Evolutionary conservation across 2,888 invertebrate species (phyloP).

Genomic region (Cerastis leucographa): DNA sequence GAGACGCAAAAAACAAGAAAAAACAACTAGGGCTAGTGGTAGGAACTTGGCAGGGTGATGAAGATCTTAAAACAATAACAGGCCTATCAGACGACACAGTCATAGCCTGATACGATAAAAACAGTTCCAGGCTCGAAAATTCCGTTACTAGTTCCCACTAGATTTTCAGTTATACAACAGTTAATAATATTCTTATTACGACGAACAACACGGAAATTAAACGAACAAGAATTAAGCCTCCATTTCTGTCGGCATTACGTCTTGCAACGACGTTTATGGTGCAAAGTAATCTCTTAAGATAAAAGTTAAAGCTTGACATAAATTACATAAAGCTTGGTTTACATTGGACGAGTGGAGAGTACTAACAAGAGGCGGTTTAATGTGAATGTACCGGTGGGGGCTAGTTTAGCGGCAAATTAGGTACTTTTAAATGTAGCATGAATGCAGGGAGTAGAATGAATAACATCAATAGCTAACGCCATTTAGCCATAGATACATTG

Average conservation of each 20-base stretch:
- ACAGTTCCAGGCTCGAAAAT: not conserved
- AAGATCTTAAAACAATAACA: not conserved
- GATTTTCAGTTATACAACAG: constrained; percentile 35
- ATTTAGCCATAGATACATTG: not conserved
- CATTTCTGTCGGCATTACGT: constrained; percentile 51
- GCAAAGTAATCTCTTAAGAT: constrained; percentile 49
- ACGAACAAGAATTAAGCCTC: constrained; percentile 40
- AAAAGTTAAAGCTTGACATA: constrained; percentile 64
- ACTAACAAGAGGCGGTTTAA: constrained; percentile 2
- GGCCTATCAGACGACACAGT: not conserved
- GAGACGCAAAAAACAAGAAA: not conserved
- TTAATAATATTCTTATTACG: constrained; percentile 24
- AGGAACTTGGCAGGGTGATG: not conserved
- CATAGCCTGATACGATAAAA: not conserved
- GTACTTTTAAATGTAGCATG: constrained; percentile 1
- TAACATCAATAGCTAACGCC: not conserved
- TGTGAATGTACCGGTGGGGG: constrained; percentile 11
- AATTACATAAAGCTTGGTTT: constrained; percentile 56
- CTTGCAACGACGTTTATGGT: constrained; percentile 47
- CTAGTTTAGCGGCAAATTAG: constrained; percentile 23
- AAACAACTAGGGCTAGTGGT: no score
- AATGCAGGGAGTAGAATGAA: not conserved
- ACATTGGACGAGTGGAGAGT: constrained; percentile 29
- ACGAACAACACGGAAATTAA: constrained; percentile 48
- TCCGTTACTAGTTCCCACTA: not conserved